A percentile compares a stretch with the other conserved stretches of the same genome.
Evolutionary conservation across 2,888 invertebrate species (phyloP).

Genomic region (Drosophila peninsularis): DNA sequence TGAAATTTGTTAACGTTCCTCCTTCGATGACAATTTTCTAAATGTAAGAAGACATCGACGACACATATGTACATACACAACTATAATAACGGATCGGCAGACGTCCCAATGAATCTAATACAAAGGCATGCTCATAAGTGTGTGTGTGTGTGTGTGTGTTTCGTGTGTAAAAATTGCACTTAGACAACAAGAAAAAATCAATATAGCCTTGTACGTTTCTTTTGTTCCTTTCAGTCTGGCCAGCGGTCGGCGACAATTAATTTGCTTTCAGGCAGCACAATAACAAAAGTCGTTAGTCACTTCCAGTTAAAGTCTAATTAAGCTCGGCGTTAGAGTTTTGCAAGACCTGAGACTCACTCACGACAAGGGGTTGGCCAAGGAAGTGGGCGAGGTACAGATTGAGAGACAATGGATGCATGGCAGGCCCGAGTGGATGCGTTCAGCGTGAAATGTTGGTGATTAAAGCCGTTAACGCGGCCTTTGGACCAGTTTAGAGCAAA

Average conservation of each 20-base stretch:
- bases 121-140: background rate
- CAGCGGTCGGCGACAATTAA: slow-evolving; percentile 72
- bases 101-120: slow-evolving; percentile 6
- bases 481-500: slow-evolving; percentile 36
- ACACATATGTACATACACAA: background rate
- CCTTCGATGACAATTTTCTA: slow-evolving; percentile 42
- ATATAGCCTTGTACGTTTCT: slow-evolving; percentile 63
- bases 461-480: slow-evolving; percentile 23
- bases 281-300: slow-evolving; percentile 72
- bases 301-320: slow-evolving; percentile 78
- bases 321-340: slow-evolving; percentile 70
- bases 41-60: slow-evolving; percentile 14
- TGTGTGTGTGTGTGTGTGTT: slow-evolving; percentile 1
- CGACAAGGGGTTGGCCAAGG: slow-evolving; percentile 31
- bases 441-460: slow-evolving; percentile 24
- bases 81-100: slow-evolving; percentile 1
- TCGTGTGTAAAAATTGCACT: slow-evolving; percentile 25
- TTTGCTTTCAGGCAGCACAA: slow-evolving; percentile 53
- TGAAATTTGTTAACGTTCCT: slow-evolving; percentile 49
- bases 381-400: slow-evolving; percentile 21
- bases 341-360: slow-evolving; percentile 39
- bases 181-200: slow-evolving; percentile 60
- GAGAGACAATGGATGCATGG: slow-evolving; percentile 1
- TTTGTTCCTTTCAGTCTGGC: slow-evolving; percentile 48
- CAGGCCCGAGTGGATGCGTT: background rate